A percentile compares a stretch with the other conserved stretches of the same genome.
Evolutionary conservation across 37 sponge, comb jelly and placozoan species (phyloP).

Genomic region (Halichondria panicea): DNA sequence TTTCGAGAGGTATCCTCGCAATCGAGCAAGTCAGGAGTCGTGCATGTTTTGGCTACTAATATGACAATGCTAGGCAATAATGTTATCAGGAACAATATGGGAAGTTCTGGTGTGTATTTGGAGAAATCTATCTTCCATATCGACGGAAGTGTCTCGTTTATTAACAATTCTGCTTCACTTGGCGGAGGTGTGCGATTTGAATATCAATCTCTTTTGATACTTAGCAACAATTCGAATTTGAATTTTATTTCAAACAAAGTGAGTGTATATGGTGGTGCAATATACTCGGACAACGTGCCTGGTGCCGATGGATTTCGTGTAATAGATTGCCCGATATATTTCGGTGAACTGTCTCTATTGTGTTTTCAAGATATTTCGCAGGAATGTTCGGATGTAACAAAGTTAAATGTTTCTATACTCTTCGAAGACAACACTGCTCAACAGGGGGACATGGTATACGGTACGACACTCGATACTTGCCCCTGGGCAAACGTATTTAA

Average conservation of each 20-base stretch:
- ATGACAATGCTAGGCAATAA: slow-evolving; percentile 27
- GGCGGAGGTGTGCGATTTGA: slow-evolving; percentile 36
- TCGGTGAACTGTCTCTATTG: slow-evolving; percentile 8
- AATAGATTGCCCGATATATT: slow-evolving; percentile 39
- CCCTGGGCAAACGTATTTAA: slow-evolving; percentile 16
- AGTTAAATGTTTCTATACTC: slow-evolving; percentile 6
- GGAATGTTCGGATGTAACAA: slow-evolving; percentile 3
- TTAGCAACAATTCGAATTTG: slow-evolving; percentile 12
- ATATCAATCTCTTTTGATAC: not conserved
- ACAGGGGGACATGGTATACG: slow-evolving; percentile 26
- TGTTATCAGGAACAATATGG: slow-evolving; percentile 20
- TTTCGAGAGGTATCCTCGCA: not conserved
- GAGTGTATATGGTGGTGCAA: slow-evolving; percentile 38
- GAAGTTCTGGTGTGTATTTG: slow-evolving; percentile 20
- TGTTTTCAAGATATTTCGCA: not conserved
- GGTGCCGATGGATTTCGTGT: not conserved
- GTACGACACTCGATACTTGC: slow-evolving; percentile 46
- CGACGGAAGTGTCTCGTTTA: slow-evolving; percentile 3
- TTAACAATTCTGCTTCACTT: slow-evolving; percentile 35
- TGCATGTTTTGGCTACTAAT: slow-evolving; percentile 7
- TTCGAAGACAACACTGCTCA: slow-evolving; percentile 26
- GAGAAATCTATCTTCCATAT: not conserved
- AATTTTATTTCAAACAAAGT: slow-evolving; percentile 26
- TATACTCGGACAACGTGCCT: slow-evolving; percentile 5
- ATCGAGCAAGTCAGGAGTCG: slow-evolving; percentile 2